Evolutionary conservation across 2,113 vertebrate genomes (phyloP).

Genomic region (Pachypanchax playfairii): DNA sequence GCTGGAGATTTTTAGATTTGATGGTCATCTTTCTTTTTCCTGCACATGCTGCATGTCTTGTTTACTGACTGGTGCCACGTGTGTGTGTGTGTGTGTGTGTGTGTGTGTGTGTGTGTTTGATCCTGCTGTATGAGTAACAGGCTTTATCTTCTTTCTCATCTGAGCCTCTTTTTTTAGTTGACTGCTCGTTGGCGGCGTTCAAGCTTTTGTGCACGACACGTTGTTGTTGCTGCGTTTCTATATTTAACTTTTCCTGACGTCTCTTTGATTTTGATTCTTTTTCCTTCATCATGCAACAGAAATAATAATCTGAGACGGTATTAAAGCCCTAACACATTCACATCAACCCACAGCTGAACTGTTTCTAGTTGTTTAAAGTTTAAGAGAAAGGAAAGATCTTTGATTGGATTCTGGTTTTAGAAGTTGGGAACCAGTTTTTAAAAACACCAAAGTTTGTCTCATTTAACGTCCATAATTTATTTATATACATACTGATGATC

Average conservation of each 20-base stretch:
- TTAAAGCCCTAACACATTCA: not conserved
- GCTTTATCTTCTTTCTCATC: slow-evolving; percentile 10
- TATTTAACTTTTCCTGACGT: not conserved
- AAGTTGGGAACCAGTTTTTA: not conserved
- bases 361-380: slow-evolving; percentile 5
- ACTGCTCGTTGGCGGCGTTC: not conserved
- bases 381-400: not conserved
- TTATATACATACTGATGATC: too few species aligned
- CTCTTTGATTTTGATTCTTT: not conserved
- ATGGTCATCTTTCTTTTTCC: too few species aligned
- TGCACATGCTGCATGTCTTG: not conserved
- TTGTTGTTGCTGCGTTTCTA: not conserved
- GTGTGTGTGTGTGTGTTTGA: slow-evolving; percentile 14
- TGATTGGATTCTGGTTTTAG: not conserved
- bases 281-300: not conserved
- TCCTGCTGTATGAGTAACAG: slow-evolving; percentile 21
- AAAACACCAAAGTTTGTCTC: not conserved
- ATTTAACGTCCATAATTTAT: too few species aligned
- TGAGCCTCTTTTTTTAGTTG: not conserved
- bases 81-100: not conserved
- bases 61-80: not conserved
- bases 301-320: not conserved
- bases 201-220: not conserved
- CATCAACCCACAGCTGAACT: not conserved
- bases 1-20: too few species aligned